Base-by-base conservation (phyloP, 2,797 vertebrate genomes). In the Rhabdomys pumilio region DNA sequence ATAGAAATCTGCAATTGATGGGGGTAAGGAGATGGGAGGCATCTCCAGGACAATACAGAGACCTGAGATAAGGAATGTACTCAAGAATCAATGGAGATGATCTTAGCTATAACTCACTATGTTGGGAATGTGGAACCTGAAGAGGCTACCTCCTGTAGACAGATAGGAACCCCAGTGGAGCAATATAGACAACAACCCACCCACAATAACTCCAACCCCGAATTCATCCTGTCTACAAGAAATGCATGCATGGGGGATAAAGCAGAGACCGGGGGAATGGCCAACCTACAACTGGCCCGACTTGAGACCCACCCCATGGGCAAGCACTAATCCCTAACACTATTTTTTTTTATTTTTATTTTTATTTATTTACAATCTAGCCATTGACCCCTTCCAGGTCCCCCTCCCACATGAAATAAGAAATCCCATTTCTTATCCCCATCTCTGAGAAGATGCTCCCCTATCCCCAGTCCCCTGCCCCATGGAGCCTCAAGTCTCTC, bases 401-500 rank as follows among this genome's bases (percentile, higher is more conserved):
- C 34, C 34, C 8, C 7, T 9, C 17, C 67, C 17, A 72, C n/a
- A n/a, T n/a, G n/a, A n/a, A n/a, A n/a, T n/a, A n/a, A n/a, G n/a
- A n/a, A n/a, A 72, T 38, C 67, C 17, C 67, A 38, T 72, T 72
- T 17, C 8, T 72, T 17, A 2, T 22, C 67, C 31, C 17, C 38
- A n/a, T 72, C 67, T 72, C 67, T 72, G 67, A 72, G 31, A 72
- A 17, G 67, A 72, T 72, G n/a, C 17, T n/a, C 19, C 34, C 15
- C 34, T 15, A 15, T 2, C 2, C 65, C 14, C 31, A 17, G 6
- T 0, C 13, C 34, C 5, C 31, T 6, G 2, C 65, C 14, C 65
- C 65, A 15, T n/a, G 14, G 31, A 69, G 34, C 34, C 17, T n/a
- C 67, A 72, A 38, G 17, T 72, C 34, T n/a, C 15, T 72, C 34